These are phyloP conservation scores for Diorhabda elongata DNA, from an alignment of 1,140 invertebrate genomes.

Conservation along the genomic window DNA sequence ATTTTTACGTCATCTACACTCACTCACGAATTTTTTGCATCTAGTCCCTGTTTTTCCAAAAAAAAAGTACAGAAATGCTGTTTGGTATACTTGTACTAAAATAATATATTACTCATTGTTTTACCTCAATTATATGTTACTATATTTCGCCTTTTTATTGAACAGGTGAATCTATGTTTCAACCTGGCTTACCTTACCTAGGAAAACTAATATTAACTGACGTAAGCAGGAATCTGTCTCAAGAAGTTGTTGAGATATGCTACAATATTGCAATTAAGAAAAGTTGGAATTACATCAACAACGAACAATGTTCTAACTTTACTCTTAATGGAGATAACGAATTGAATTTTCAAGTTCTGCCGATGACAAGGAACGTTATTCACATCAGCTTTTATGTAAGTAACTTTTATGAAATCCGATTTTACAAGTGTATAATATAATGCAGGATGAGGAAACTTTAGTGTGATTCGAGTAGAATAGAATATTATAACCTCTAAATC, in stretches of 20 bases:
- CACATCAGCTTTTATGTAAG: conserved; percentile 35
- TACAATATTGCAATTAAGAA: conserved; percentile 42
- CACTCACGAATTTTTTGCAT: too few relatives aligned
- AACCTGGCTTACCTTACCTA: conserved; percentile 57
- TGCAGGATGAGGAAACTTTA: too few relatives aligned
- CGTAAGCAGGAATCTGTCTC: conserved; percentile 25
- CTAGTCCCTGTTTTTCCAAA: too few relatives aligned
- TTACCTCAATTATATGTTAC: too few relatives aligned
- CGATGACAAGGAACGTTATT: conserved; percentile 38
- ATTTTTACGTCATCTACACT: too few relatives aligned
- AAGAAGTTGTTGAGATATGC: conserved; percentile 40
- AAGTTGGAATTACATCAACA: conserved; percentile 40
- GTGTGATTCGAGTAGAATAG: background rate
- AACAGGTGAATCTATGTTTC: conserved; percentile 52
- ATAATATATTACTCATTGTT: too few relatives aligned
- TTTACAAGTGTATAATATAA: too few relatives aligned
- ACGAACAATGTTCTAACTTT: conserved; percentile 36
- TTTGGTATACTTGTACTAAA: too few relatives aligned
- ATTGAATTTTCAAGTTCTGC: conserved; percentile 25
- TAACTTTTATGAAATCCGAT: background rate
- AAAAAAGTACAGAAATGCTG: too few relatives aligned
- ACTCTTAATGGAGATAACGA: conserved; percentile 20
- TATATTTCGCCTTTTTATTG: too few relatives aligned
- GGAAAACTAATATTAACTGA: conserved; percentile 49
- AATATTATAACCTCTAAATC: background rate